These are phyloP conservation scores for Hemiscyllium ocellatum DNA, from an alignment of 2,113 vertebrate genomes.

Conservation along the genomic window DNA sequence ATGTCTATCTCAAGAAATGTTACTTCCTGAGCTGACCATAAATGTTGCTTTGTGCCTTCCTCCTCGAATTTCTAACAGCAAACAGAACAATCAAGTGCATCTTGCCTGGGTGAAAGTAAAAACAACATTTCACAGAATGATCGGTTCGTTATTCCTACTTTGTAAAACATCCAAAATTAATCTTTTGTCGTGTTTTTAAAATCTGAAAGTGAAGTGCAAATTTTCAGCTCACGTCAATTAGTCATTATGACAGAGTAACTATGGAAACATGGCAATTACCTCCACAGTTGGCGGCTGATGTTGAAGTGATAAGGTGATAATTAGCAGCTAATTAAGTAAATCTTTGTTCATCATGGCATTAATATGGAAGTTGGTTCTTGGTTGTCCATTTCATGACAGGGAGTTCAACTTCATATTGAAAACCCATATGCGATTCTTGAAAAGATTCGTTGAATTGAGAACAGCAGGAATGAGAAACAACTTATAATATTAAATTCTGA, in stretches of 20 bases:
- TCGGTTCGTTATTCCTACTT: background rate
- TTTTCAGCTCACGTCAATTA: background rate
- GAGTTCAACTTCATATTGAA: background rate
- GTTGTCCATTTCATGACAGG: constrained; percentile 12
- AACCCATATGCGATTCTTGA: background rate
- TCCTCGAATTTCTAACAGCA: background rate
- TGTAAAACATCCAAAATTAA: background rate
- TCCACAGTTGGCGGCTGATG: constrained; percentile 14
- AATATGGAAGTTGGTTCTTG: constrained; percentile 19
- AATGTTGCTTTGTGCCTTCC: background rate
- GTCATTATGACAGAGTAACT: constrained; percentile 32
- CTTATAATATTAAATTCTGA: background rate
- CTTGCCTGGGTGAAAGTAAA: background rate
- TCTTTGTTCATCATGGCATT: constrained; percentile 16
- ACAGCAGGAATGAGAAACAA: background rate
- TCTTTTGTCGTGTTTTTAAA: background rate
- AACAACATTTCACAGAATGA: background rate
- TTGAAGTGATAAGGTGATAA: constrained; percentile 30
- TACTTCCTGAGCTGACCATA: background rate
- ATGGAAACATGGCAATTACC: constrained; percentile 21
- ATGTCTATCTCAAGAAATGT: no score
- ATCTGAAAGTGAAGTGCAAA: background rate
- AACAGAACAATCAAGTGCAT: background rate
- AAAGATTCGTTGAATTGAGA: background rate
- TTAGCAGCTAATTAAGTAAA: constrained; percentile 34